Base-by-base conservation (phyloP, 1,140 invertebrate genomes). In the Atta texana region DNA sequence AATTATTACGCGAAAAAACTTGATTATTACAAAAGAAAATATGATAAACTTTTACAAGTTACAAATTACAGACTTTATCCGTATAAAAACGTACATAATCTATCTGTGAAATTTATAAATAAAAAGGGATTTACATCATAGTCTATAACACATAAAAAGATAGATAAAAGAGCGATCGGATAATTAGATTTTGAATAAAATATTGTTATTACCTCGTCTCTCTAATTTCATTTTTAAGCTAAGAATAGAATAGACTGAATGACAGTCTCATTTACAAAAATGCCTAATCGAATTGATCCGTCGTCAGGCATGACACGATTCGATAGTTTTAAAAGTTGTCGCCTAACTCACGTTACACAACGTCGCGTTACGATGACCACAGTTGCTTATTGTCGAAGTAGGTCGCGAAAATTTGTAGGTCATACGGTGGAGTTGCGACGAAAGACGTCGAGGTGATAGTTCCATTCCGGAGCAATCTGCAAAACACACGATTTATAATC, bases 351-450 rank as follows among this genome's bases (percentile, higher is more conserved):
- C 28, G 77, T 84, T 84, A 74, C 80, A 84, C 80, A 75, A 84
- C 80, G 18, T 61, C 78, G 53, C 24, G 57, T 74, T 77, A 76
- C 68, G 63, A 59, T 69, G 81, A 49, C 61, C 74, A 63, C 51
- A 68, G 51, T 71, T 66, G 78, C 76, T 85, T 88, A 86, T 84
- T 88, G 57, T 21, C 16, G 39, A 89, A 91, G 74, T 87, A 74
- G 90, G 89, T 91, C 88, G 71, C 63, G 87, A 61, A 91, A 85
- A 91, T 88, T 90, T 90, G 53, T 91, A 91, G 90, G 89, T 87
- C 87, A 57, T 21, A 39, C 51, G 66, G 44, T 21, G 82, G 24
- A 63, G 53, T 44, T 34, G 69, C 31, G 7, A 77, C 51, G 72
- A 53, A 49, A 53, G 51, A 86, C 51, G 87, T 61, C 75, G n/a